phyloP scores from a whole-genome alignment of 2,797 vertebrate species.

The Melanotaenia nigrans region DNA sequence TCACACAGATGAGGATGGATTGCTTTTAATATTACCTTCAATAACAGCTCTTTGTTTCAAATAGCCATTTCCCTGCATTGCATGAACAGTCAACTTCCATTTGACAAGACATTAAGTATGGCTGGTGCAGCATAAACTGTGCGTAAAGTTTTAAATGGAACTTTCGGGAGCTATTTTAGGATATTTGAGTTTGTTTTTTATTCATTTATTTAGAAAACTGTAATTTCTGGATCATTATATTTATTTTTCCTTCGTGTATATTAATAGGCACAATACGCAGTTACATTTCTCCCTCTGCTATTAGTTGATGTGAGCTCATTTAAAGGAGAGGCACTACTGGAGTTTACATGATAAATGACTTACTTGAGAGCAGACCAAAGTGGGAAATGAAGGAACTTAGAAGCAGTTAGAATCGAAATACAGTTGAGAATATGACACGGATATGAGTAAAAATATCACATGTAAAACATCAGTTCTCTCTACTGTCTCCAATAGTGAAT shows the following conservation, averaged over 20 bases:
- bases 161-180: slow-evolving; percentile 40
- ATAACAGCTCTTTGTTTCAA: slow-evolving; percentile 63
- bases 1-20: slow-evolving; percentile 75
- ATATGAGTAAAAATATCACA: slow-evolving; percentile 9
- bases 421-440: slow-evolving; percentile 12
- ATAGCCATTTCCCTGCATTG: slow-evolving; percentile 64
- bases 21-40: slow-evolving; percentile 75
- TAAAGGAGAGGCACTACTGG: slow-evolving; percentile 66
- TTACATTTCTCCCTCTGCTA: slow-evolving; percentile 51
- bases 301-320: slow-evolving; percentile 73
- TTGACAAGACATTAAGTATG: slow-evolving; percentile 68
- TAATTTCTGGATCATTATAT: slow-evolving; percentile 68
- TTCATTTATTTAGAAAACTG: slow-evolving; percentile 22
- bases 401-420: slow-evolving; percentile 63
- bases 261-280: slow-evolving; percentile 53
- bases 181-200: slow-evolving; percentile 36
- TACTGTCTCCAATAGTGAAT: not conserved
- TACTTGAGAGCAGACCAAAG: slow-evolving; percentile 47
- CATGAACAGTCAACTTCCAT: slow-evolving; percentile 71
- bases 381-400: slow-evolving; percentile 66
- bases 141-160: slow-evolving; percentile 65
- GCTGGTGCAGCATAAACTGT: slow-evolving; percentile 51
- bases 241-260: slow-evolving; percentile 48
- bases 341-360: slow-evolving; percentile 71
- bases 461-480: slow-evolving; percentile 1